These are phyloP conservation scores for Galaxea fascicularis DNA, from an alignment of 92 coral and sea anemone species.

Conservation along the genomic window DNA sequence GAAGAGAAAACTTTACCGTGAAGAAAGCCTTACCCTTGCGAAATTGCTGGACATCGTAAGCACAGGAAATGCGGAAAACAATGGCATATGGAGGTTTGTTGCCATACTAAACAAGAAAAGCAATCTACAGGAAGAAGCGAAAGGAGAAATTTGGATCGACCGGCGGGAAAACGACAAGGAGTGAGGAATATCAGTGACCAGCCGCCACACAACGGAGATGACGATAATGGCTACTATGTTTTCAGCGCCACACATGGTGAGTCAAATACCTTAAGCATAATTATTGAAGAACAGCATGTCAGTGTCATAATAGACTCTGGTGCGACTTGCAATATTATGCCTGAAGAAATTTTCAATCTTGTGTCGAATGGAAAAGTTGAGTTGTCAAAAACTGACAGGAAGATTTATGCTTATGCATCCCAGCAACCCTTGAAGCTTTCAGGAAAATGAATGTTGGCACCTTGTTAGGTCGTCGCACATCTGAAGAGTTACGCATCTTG, in stretches of 20 bases:
- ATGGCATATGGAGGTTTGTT: slow-evolving; percentile 34
- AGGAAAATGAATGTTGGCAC: slow-evolving; percentile 41
- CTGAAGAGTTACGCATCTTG: slow-evolving; percentile 34
- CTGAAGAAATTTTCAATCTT: slow-evolving; percentile 26
- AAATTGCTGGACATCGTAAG: slow-evolving; percentile 44
- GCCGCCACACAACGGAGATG: not conserved
- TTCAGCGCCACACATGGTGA: slow-evolving; percentile 40
- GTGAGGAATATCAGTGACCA: slow-evolving; percentile 6
- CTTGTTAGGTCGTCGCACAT: slow-evolving; percentile 35
- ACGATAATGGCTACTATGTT: not conserved
- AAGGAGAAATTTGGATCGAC: not conserved
- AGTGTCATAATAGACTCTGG: slow-evolving; percentile 67
- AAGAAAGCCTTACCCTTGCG: slow-evolving; percentile 20
- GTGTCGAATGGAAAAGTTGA: slow-evolving; percentile 21
- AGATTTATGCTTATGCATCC: too few relatives aligned
- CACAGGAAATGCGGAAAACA: slow-evolving; percentile 34
- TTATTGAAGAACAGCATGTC: slow-evolving; percentile 61
- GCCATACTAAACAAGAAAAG: slow-evolving; percentile 33
- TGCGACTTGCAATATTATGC: slow-evolving; percentile 69
- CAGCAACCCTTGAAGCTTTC: slow-evolving; percentile 17
- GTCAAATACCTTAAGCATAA: not conserved
- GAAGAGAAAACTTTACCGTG: slow-evolving; percentile 54
- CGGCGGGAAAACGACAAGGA: slow-evolving; percentile 1
- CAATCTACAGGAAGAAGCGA: slow-evolving; percentile 3
- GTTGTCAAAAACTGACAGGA: slow-evolving; percentile 18